Conservation (phyloP, 2,113 vertebrate species). For the Semnornis frantzii region DNA sequence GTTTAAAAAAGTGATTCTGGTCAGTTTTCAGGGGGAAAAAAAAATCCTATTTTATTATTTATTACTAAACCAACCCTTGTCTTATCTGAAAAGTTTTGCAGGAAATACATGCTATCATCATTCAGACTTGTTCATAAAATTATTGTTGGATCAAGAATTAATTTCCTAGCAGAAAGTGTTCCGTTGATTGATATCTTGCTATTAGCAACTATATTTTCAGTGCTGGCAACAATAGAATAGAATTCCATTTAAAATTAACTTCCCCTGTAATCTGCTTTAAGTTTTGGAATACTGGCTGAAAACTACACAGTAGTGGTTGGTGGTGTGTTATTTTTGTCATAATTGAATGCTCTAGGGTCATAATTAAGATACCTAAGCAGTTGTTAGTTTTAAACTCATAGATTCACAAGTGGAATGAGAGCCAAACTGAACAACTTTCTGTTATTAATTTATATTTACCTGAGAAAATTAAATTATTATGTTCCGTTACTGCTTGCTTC, state of each 20-base stretch:
- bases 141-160: not conserved
- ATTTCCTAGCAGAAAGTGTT: not conserved
- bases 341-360: not conserved
- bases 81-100: not conserved
- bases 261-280: not conserved
- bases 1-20: not conserved
- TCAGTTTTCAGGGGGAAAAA: not conserved
- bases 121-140: not conserved
- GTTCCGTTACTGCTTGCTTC: not conserved
- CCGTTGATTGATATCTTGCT: not conserved
- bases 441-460: not conserved
- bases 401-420: slow-evolving; percentile 3
- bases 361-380: not conserved
- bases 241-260: not conserved
- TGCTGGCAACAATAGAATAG: not conserved
- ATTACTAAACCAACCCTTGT: not conserved
- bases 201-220: not conserved
- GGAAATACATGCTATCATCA: not conserved
- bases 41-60: not conserved
- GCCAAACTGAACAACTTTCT: not conserved
- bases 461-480: not conserved
- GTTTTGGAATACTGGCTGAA: not conserved
- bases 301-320: not conserved
- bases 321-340: not conserved
- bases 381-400: slow-evolving; percentile 27